Percentiles rank a stretch among this genome's conserved stretches.
Conservation (phyloP, 2,888 invertebrate genomes). For the Torymus auratus region DNA sequence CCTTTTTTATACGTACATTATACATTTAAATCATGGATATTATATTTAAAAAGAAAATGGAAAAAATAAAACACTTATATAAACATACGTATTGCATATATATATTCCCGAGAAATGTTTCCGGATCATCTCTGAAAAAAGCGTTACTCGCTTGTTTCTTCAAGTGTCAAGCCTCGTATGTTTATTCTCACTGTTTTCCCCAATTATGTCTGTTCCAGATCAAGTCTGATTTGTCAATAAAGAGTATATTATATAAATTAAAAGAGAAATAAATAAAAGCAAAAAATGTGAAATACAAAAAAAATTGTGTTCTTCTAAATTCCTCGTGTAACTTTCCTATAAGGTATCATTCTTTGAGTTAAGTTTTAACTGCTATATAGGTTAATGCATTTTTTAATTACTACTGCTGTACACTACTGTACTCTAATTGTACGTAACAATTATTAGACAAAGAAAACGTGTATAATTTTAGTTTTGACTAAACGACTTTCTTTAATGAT, state of each 20-base stretch:
- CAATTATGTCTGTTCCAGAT: conserved; percentile 52
- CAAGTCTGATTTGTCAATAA: conserved; percentile 56
- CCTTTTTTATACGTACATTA: conserved; percentile 54
- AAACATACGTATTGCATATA: conserved; percentile 5
- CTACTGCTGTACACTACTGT: too few relatives aligned
- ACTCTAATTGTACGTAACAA: too few relatives aligned
- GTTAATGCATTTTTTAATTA: too few relatives aligned
- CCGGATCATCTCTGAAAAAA: conserved; percentile 28
- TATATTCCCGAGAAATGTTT: conserved; percentile 6
- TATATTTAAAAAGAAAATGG: conserved; percentile 11
- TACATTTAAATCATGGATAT: conserved; percentile 28
- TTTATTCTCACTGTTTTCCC: conserved; percentile 54
- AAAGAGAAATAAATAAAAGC: conserved; percentile 50
- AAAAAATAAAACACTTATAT: conserved; percentile 5
- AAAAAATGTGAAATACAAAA: conserved; percentile 35
- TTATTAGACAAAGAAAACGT: too few relatives aligned
- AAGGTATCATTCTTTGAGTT: not conserved
- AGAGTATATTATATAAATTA: conserved; percentile 46
- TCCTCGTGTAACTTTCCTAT: not conserved
- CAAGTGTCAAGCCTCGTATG: conserved; percentile 42
- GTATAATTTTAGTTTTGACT: too few relatives aligned
- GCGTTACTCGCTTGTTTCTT: conserved; percentile 49
- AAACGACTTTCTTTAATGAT: too few relatives aligned
- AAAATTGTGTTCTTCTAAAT: not conserved
- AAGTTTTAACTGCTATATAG: too few relatives aligned